Base-by-base conservation (phyloP, 2,113 vertebrate genomes). In the Falco punctatus region DNA sequence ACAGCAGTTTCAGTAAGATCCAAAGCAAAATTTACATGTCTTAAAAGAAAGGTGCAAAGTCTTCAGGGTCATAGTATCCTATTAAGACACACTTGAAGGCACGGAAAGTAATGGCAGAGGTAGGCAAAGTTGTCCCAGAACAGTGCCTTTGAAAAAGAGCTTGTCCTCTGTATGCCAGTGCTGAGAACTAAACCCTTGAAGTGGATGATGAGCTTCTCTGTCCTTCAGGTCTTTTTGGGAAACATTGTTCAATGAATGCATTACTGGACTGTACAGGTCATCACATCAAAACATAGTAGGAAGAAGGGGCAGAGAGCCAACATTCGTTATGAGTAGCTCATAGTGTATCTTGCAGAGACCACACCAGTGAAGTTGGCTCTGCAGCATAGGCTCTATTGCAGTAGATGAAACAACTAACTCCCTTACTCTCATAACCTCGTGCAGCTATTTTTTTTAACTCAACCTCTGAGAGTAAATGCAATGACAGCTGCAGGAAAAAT, bases 401-500 rank as follows among this genome's bases (percentile, higher is more conserved):
- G 82, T 84, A 94, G 49, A 27, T 46, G 40, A 58, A 95, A 58
- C 49, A 57, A 17, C 30, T 16, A 74, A 52, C 13, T 79, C 33
- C 9, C 9, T 75, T 88, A 81, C 44, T 52, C 16, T 77, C n/a
- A 48, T 65, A 75, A 85, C 22, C 24, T 58, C 89, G 73, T 62
- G 32, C 32, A 87, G 46, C 22, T 85, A 21, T 66, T 51, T 67
- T n/a, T 81, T 83, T 51, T 5, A 74, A 73, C 32, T 88, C 35
- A 42, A 0, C 64, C 70, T 82, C 62, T 75, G 44, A 33, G 33
- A 62, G 22, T 48, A 91, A 94, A 80, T 65, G 35, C 74, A 94
- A 55, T 55, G 70, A 59, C 74, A 96, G 81, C 58, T 91, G 54
- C 40, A 82, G 81, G 42, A 95, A 87, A 93, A 92, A 90, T 51